Conservation (phyloP, 2,797 vertebrate species). For the Galago senegalensis region DNA sequence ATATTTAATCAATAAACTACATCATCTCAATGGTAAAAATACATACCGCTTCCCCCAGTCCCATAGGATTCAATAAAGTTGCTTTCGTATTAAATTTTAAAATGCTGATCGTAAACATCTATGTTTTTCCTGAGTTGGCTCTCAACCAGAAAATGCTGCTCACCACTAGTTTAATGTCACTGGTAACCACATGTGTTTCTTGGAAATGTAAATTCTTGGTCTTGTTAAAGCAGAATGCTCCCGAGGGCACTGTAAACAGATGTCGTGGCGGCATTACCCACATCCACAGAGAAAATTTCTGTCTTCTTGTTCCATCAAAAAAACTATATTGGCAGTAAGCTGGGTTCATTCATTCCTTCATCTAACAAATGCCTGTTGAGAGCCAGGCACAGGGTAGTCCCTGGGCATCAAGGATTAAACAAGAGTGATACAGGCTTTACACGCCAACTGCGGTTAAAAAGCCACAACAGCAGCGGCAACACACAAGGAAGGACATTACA, state of each 20-base stretch:
- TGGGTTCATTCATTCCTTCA: not conserved
- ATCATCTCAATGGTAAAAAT: constrained; percentile 40
- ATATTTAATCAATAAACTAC: constrained; percentile 60
- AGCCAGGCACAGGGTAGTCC: not conserved
- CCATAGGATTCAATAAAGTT: constrained; percentile 53
- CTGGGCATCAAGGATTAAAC: constrained; percentile 21
- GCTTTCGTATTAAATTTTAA: constrained; percentile 73
- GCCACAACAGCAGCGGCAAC: not conserved
- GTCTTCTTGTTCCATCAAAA: constrained; percentile 40
- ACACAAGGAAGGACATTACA: not conserved
- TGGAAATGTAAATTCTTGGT: constrained; percentile 80
- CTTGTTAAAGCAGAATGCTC: constrained; percentile 83
- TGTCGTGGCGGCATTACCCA: constrained; percentile 71
- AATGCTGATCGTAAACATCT: constrained; percentile 77
- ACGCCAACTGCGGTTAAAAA: not conserved
- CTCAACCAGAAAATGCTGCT: constrained; percentile 73
- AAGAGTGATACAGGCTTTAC: not conserved
- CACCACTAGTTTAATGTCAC: constrained; percentile 76
- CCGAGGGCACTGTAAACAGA: constrained; percentile 72
- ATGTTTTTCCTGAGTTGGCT: constrained; percentile 72
- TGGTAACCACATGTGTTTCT: constrained; percentile 77
- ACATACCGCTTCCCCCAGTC: not conserved
- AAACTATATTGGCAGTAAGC: constrained; percentile 14
- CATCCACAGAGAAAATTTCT: constrained; percentile 61
- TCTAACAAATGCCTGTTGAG: constrained; percentile 9